These are phyloP conservation scores for Sclerurus mexicanus DNA, from an alignment of 2,113 vertebrate species.

Conservation along the genomic window DNA sequence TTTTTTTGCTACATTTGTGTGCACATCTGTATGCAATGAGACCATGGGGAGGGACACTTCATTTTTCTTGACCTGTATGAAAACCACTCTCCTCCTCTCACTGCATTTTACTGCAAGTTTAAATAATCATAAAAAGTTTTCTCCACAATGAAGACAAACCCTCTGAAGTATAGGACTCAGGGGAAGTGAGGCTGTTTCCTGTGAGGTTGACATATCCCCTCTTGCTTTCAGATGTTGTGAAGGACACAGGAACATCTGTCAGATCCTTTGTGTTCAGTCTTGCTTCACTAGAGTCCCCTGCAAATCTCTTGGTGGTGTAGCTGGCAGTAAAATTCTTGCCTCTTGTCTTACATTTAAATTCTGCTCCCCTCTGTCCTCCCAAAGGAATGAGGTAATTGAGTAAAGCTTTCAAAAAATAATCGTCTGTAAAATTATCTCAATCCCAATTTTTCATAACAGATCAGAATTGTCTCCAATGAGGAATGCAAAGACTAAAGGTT, in stretches of 20 bases:
- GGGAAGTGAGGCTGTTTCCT: neutral
- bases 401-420: neutral
- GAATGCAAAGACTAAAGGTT: neutral
- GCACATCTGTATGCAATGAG: neutral
- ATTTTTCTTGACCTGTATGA: neutral
- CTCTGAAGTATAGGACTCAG: neutral
- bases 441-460: neutral
- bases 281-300: neutral
- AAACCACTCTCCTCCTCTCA: neutral
- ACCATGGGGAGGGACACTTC: neutral
- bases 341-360: neutral
- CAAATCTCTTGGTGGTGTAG: neutral
- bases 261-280: neutral
- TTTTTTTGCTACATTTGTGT: neutral
- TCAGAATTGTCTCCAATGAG: neutral
- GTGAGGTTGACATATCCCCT: neutral
- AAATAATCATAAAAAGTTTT: neutral
- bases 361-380: neutral
- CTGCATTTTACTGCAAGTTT: neutral
- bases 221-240: neutral
- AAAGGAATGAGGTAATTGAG: neutral
- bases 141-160: neutral
- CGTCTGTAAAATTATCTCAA: neutral
- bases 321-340: neutral
- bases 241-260: neutral